A percentile compares a stretch with the other conserved stretches of the same genome.
phyloP scores from a whole-genome alignment of 1,140 invertebrate species.

The Lepidurus apus region DNA sequence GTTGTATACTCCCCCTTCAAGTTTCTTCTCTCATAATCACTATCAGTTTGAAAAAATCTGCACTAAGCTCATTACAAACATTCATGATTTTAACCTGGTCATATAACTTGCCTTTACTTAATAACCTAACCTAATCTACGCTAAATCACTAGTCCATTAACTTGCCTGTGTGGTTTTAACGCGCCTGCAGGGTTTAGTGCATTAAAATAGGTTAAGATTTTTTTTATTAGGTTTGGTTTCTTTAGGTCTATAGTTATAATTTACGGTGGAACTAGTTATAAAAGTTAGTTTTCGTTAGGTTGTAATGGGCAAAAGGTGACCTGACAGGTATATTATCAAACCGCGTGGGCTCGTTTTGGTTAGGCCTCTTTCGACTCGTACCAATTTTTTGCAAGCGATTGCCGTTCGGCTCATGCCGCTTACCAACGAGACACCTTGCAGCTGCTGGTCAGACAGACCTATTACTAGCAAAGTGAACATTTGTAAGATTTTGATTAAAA shows the following conservation, averaged over 20 bases:
- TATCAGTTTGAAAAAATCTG: neutral
- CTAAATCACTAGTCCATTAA: neutral
- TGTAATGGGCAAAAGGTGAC: neutral
- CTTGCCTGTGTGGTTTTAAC: neutral
- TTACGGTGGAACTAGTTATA: neutral
- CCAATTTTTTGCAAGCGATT: neutral
- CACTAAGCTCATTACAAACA: neutral
- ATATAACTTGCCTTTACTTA: neutral
- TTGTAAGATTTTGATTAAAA: neutral
- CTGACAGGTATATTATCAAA: conserved; percentile 1
- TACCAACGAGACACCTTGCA: neutral
- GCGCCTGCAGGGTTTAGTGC: neutral
- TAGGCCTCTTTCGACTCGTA: neutral
- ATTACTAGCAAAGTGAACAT: neutral
- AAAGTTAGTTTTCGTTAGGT: neutral
- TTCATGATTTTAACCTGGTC: neutral
- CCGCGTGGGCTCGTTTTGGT: neutral
- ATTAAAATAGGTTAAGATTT: neutral
- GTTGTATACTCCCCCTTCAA: neutral
- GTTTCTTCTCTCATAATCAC: neutral
- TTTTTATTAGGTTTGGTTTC: neutral
- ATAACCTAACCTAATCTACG: neutral
- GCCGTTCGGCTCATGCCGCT: neutral
- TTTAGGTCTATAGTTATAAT: neutral
- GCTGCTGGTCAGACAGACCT: neutral